Percentiles rank a stretch among this genome's conserved stretches.
Conservation (phyloP, 2,113 vertebrate species). For the Scortum barcoo region DNA sequence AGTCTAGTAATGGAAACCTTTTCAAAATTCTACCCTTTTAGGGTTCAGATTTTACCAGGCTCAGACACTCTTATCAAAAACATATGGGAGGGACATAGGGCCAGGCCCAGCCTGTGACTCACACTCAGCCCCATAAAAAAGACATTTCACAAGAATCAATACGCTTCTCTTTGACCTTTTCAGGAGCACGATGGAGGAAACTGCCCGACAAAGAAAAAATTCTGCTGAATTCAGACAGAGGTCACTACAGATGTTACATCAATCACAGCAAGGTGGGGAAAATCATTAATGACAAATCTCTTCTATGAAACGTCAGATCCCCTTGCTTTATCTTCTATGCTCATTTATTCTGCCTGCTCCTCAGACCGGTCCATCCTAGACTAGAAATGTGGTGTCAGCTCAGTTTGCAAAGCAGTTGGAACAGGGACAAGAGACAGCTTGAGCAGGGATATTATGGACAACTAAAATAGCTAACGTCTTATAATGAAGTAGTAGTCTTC, state of each 20-base stretch:
- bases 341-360: constrained; percentile 22
- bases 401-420: constrained; percentile 34
- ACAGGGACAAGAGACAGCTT: constrained; percentile 17
- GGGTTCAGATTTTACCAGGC: constrained; percentile 6
- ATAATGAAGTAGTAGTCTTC: no score
- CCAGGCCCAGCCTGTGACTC: not conserved
- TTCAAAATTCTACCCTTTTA: not conserved
- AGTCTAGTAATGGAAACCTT: no score
- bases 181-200: no score
- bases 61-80: constrained; percentile 32
- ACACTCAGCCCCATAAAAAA: constrained; percentile 7
- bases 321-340: constrained; percentile 14
- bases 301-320: constrained; percentile 59
- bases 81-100: not conserved
- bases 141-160: constrained; percentile 28
- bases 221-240: constrained; percentile 36
- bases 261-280: constrained; percentile 38
- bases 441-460: constrained; percentile 11
- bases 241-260: constrained; percentile 40
- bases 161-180: constrained; percentile 45
- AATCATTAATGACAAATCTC: constrained; percentile 56
- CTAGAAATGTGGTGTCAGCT: constrained; percentile 17
- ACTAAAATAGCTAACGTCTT: no score
- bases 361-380: not conserved
- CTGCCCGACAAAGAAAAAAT: constrained; percentile 51